These are phyloP conservation scores for Parthenolecanium corni DNA, from an alignment of 2,888 invertebrate genomes.

Conservation along the genomic window DNA sequence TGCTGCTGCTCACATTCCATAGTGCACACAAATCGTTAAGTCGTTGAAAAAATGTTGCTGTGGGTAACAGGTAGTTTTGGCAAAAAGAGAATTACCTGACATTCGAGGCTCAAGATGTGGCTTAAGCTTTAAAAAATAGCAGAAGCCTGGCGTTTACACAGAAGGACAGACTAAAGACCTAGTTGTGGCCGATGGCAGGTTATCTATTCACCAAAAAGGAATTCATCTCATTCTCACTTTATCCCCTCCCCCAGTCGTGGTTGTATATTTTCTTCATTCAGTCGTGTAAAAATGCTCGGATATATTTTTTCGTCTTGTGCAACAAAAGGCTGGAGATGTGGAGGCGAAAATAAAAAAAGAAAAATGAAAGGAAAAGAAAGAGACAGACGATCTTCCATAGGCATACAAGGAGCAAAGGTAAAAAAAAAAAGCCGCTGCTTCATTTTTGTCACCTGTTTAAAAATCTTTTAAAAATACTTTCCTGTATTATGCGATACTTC, in stretches of 20 bases:
- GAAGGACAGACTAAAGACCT: background rate
- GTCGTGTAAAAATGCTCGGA: background rate
- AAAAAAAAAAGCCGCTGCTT: constrained; percentile 14
- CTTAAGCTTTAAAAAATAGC: too few relatives aligned
- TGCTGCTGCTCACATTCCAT: too few relatives aligned
- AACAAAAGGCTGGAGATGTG: constrained; percentile 11
- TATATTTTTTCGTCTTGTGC: background rate
- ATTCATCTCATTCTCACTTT: too few relatives aligned
- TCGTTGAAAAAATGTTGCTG: too few relatives aligned
- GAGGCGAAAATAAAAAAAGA: background rate
- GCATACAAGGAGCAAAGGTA: background rate
- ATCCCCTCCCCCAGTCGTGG: background rate
- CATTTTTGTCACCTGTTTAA: constrained; percentile 24
- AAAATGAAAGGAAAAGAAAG: background rate
- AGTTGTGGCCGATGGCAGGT: constrained; percentile 15
- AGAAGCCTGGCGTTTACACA: background rate
- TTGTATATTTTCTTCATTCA: constrained; percentile 18
- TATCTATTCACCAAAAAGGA: constrained; percentile 14
- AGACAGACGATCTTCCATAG: background rate
- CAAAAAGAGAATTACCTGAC: too few relatives aligned
- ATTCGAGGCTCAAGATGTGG: too few relatives aligned
- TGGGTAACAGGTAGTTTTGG: too few relatives aligned
- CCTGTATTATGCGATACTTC: constrained; percentile 24
- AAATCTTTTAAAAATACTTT: constrained; percentile 20
- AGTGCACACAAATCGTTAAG: too few relatives aligned